Evolutionary conservation across 2,888 invertebrate genomes (phyloP).

Genomic region (Trichopria drosophilae): DNA sequence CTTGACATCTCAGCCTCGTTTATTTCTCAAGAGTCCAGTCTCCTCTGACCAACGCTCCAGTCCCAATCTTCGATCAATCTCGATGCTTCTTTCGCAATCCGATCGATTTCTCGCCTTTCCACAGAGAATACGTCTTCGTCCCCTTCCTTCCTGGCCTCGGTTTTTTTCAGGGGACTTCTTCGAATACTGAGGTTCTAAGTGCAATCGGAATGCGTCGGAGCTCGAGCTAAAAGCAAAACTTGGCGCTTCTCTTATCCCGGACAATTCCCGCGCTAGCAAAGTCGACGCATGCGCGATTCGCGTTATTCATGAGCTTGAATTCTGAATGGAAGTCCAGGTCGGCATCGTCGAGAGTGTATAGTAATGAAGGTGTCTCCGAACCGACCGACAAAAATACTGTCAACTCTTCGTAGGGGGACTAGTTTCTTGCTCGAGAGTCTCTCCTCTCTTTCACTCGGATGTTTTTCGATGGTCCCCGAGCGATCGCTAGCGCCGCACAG

Average conservation of each 20-base stretch:
- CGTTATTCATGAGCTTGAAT: slow-evolving; percentile 51
- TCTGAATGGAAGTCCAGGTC: slow-evolving; percentile 47
- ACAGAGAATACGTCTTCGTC: no score
- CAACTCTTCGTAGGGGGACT: slow-evolving; percentile 41
- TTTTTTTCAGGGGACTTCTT: no score
- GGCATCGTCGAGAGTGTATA: slow-evolving; percentile 40
- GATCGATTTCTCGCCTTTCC: no score
- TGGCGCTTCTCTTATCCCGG: no score
- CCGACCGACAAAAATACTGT: slow-evolving; percentile 50
- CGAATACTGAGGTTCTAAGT: no score
- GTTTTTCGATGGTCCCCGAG: slow-evolving; percentile 46
- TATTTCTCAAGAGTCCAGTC: no score
- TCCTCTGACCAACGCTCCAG: no score
- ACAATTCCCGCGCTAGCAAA: background rate
- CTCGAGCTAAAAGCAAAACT: background rate
- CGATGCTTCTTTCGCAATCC: no score
- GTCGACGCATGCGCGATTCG: slow-evolving; percentile 14
- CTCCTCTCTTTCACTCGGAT: slow-evolving; percentile 29
- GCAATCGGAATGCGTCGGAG: no score
- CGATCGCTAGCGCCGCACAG: slow-evolving; percentile 44
- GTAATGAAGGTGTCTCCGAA: slow-evolving; percentile 52
- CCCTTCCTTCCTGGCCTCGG: no score
- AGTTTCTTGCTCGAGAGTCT: slow-evolving; percentile 34
- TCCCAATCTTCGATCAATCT: no score
- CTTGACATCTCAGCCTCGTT: no score